Evolutionary conservation across 2,113 vertebrate species (phyloP).

Genomic region (Anhinga rufa): DNA sequence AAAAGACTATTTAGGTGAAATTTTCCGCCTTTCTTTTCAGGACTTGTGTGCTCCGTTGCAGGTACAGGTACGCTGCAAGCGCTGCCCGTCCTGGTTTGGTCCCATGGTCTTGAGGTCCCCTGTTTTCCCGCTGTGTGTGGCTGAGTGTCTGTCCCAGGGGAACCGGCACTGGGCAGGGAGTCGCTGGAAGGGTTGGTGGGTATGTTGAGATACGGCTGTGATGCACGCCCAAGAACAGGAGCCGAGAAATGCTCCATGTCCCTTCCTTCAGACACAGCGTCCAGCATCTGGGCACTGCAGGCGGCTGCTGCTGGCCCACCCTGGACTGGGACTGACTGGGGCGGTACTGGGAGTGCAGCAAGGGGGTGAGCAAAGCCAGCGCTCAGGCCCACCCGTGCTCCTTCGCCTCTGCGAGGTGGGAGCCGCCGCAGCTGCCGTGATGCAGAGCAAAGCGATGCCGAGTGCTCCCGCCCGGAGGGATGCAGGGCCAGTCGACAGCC

Average conservation of each 20-base stretch:
- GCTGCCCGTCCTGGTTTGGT: not conserved
- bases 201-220: not conserved
- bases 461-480: not conserved
- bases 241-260: no score
- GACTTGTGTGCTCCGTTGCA: not conserved
- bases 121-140: not conserved
- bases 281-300: not conserved
- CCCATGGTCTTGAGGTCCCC: not conserved
- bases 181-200: not conserved
- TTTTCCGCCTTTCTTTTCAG: not conserved
- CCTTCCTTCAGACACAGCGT: not conserved
- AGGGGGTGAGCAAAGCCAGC: not conserved
- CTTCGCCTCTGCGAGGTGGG: not conserved
- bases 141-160: not conserved
- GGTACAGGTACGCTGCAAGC: accelerated
- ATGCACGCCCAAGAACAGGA: not conserved
- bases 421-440: not conserved
- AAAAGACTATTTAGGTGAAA: not conserved
- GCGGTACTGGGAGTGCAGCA: not conserved
- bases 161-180: not conserved
- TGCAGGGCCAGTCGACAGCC: not conserved
- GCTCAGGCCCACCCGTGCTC: not conserved
- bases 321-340: not conserved
- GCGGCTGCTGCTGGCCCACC: not conserved
- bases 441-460: no score